phyloP scores from a whole-genome alignment of 2,888 invertebrate genomes.

The Laothoe populi region DNA sequence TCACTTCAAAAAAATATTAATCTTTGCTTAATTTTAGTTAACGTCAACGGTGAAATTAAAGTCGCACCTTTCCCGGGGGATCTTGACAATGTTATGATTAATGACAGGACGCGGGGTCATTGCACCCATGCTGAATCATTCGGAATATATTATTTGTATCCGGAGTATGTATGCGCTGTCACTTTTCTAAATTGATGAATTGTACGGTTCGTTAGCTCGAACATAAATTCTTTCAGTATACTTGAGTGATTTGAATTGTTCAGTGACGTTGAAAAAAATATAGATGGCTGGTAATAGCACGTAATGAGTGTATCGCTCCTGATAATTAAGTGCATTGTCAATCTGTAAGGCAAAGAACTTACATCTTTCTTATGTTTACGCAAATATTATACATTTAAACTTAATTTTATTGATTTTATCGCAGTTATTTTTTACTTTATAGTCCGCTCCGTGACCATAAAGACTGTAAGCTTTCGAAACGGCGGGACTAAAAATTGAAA shows the following conservation, averaged over 20 bases:
- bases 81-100: slow-evolving; percentile 56
- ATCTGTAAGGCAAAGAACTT: too few species aligned
- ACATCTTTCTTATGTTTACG: too few species aligned
- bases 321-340: too few species aligned
- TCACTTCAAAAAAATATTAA: not conserved
- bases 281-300: too few species aligned
- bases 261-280: slow-evolving; percentile 15
- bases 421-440: too few species aligned
- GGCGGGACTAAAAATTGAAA: too few species aligned
- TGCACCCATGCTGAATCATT: slow-evolving; percentile 46
- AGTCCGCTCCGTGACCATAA: too few species aligned
- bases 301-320: too few species aligned
- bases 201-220: slow-evolving; percentile 35
- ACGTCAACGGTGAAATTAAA: slow-evolving; percentile 33
- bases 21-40: not conserved
- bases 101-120: slow-evolving; percentile 46
- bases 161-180: slow-evolving; percentile 37
- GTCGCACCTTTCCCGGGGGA: slow-evolving; percentile 37
- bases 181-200: slow-evolving; percentile 45
- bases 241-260: slow-evolving; percentile 11
- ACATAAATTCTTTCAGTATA: slow-evolving; percentile 41
- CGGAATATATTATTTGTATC: slow-evolving; percentile 41
- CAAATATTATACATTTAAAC: too few species aligned
- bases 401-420: too few species aligned
- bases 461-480: too few species aligned